Evolutionary conservation across 2,113 vertebrate genomes (phyloP).

Genomic region (Syngnathus scovelli): DNA sequence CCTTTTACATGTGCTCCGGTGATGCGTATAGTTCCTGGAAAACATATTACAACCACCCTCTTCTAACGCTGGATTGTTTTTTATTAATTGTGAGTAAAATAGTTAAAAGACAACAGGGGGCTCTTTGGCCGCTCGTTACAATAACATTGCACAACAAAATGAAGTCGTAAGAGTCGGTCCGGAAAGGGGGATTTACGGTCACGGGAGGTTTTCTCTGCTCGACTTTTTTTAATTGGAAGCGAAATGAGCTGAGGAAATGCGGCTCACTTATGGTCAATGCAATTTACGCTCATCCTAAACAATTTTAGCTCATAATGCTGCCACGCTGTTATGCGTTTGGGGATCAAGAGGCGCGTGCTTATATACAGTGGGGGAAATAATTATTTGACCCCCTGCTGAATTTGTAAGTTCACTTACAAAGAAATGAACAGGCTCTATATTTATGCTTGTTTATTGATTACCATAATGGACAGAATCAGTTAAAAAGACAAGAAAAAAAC

Average conservation of each 20-base stretch:
- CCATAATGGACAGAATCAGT: not conserved
- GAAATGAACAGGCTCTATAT: not conserved
- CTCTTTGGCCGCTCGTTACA: slow-evolving; percentile 15
- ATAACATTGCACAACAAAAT: slow-evolving; percentile 20
- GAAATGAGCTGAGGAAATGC: slow-evolving; percentile 63
- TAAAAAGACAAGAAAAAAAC: not conserved
- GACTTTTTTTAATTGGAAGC: slow-evolving; percentile 17
- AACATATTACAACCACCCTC: not conserved
- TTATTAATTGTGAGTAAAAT: slow-evolving; percentile 12
- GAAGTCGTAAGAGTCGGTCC: slow-evolving; percentile 1
- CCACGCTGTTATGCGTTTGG: slow-evolving; percentile 51
- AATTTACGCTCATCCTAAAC: slow-evolving; percentile 62
- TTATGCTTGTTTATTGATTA: not conserved
- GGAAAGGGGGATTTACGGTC: not conserved
- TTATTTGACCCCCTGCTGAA: not conserved
- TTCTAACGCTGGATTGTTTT: slow-evolving; percentile 2
- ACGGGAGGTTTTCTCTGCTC: slow-evolving; percentile 4
- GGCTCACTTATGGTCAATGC: slow-evolving; percentile 56
- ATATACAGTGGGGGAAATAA: not conserved
- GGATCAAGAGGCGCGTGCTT: slow-evolving; percentile 51
- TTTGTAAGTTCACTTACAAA: not conserved
- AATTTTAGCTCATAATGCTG: slow-evolving; percentile 66
- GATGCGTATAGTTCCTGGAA: not conserved
- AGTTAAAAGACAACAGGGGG: not conserved
- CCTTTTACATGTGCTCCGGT: not conserved